A percentile compares a stretch with the other conserved stretches of the same genome.
Evolutionary conservation across 2,797 vertebrate species (phyloP).

Genomic region (Adelosebastes latens): DNA sequence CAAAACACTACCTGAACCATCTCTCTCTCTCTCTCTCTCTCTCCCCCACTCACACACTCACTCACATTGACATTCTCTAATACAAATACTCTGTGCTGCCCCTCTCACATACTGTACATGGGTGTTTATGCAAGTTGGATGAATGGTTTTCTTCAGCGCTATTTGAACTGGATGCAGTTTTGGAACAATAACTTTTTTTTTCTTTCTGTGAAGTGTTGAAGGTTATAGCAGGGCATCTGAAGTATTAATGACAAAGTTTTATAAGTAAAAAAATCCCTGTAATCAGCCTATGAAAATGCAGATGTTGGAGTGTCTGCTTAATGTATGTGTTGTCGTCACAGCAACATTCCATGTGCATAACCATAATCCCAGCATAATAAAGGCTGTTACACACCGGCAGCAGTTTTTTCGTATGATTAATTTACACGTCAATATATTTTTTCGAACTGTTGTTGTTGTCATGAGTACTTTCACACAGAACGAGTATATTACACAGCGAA

Average conservation of each 20-base stretch:
- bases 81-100: not conserved
- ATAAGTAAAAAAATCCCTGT: not conserved
- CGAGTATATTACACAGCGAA: no score
- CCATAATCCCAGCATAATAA: not conserved
- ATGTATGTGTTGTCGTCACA: not conserved
- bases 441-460: no score
- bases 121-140: not conserved
- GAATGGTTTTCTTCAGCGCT: not conserved
- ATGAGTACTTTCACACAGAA: no score
- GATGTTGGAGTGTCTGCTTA: not conserved
- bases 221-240: no score
- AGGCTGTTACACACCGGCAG: no score
- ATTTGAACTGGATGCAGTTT: not conserved
- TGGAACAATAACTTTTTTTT: no score
- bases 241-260: not conserved
- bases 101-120: not conserved
- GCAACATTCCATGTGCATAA: not conserved
- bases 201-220: not conserved
- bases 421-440: no score
- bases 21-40: not conserved
- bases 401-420: fast-evolving
- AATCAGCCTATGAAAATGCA: not conserved
- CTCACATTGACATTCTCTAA: not conserved
- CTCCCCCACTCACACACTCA: not conserved
- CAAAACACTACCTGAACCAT: slow-evolving; percentile 8